These are phyloP conservation scores for Megaceryle torquata DNA, from an alignment of 2,113 vertebrate species.

Conservation along the genomic window DNA sequence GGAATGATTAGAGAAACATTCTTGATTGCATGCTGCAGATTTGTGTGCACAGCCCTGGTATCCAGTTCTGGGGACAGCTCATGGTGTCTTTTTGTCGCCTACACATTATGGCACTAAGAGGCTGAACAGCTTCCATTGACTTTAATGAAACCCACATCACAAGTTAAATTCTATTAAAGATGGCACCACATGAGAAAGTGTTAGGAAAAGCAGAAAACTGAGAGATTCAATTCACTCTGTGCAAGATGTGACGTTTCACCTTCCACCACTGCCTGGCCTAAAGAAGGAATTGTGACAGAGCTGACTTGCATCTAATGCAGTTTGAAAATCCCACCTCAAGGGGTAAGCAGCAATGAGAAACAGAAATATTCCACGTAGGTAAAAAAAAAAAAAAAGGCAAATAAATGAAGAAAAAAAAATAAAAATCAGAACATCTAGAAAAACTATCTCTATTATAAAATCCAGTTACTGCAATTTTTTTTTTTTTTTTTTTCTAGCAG, in stretches of 20 bases:
- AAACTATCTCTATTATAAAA: not conserved
- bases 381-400: not conserved
- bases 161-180: not conserved
- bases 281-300: not conserved
- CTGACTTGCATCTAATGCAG: not conserved
- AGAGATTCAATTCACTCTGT: not conserved
- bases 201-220: not conserved
- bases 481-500: not conserved
- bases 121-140: not conserved
- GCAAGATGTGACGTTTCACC: not conserved
- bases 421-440: not conserved
- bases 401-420: not conserved
- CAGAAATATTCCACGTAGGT: not conserved
- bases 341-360: not conserved
- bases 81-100: not conserved
- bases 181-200: not conserved
- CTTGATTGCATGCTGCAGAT: rapidly evolving
- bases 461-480: not conserved
- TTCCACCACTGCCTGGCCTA: not conserved
- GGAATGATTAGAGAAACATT: not conserved
- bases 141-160: not conserved
- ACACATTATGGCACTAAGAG: not conserved
- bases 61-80: not conserved
- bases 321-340: not conserved
- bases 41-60: not conserved